Conservation (phyloP, 2,888 invertebrate species). For the Clostera curtula region DNA sequence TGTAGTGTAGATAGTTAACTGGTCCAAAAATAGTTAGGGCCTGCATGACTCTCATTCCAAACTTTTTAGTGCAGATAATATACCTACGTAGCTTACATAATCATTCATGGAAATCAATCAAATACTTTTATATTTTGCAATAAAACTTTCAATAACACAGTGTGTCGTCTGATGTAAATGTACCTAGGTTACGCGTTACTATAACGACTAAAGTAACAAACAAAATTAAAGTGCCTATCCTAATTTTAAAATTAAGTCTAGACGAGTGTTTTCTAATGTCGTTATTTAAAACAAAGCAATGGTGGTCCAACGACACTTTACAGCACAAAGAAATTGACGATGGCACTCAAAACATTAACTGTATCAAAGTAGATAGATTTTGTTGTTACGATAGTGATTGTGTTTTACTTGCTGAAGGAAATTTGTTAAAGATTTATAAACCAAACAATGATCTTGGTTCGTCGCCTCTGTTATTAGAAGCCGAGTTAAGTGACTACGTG, state of each 20-base stretch:
- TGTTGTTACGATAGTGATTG: conserved; percentile 87
- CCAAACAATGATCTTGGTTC: conserved; percentile 57
- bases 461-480: conserved; percentile 85
- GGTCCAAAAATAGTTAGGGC: too few relatives aligned
- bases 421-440: conserved; percentile 50
- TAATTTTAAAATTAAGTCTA: background rate
- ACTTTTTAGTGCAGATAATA: too few relatives aligned
- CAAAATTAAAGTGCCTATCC: too few relatives aligned
- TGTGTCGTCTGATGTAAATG: too few relatives aligned
- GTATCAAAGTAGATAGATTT: conserved; percentile 82
- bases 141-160: too few relatives aligned
- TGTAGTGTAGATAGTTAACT: too few relatives aligned
- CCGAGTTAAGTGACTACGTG: conserved; percentile 81
- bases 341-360: conserved; percentile 77
- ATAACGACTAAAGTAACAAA: too few relatives aligned
- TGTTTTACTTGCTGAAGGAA: conserved; percentile 76
- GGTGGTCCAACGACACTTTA: conserved; percentile 86
- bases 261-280: conserved; percentile 79
- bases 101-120: too few relatives aligned
- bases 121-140: too few relatives aligned
- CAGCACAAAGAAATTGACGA: conserved; percentile 68
- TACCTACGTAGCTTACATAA: too few relatives aligned
- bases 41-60: too few relatives aligned
- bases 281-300: conserved; percentile 91
- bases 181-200: too few relatives aligned